Evolutionary conservation across 1,140 invertebrate species (phyloP).

Genomic region (Meloidogyne hapla): DNA sequence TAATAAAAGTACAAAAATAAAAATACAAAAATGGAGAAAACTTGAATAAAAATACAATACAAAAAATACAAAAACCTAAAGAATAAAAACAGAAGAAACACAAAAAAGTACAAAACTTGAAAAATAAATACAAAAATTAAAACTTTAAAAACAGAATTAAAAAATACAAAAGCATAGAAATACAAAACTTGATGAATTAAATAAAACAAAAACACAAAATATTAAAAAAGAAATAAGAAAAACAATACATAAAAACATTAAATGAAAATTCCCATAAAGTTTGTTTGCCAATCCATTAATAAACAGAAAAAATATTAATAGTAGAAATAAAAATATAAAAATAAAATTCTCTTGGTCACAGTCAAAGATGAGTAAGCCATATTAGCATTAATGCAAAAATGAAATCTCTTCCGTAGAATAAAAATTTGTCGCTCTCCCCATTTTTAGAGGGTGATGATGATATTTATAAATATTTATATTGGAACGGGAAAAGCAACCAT

Average conservation of each 20-base stretch:
- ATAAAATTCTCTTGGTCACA: neutral
- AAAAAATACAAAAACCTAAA: neutral
- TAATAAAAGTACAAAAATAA: too few relatives aligned
- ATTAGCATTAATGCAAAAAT: neutral
- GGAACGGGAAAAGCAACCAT: neutral
- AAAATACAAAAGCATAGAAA: too few relatives aligned
- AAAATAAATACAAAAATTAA: too few relatives aligned
- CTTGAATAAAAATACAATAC: too few relatives aligned
- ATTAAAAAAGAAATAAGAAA: neutral
- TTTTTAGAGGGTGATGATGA: neutral
- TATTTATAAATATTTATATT: neutral
- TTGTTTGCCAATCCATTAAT: constrained; percentile 3
- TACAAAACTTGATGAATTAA: too few relatives aligned
- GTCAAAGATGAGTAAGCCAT: neutral
- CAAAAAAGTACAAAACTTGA: too few relatives aligned
- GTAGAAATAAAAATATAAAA: neutral
- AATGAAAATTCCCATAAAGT: neutral
- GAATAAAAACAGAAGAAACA: neutral
- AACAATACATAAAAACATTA: neutral
- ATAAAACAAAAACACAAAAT: neutral
- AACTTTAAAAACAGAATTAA: too few relatives aligned
- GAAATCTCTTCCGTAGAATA: neutral
- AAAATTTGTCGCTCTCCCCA: constrained; percentile 1
- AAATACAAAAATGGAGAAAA: neutral
- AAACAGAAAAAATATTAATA: too few relatives aligned